Evolutionary conservation across 2,888 invertebrate species (phyloP), one percentile per base, ranked within the genome.

Genomic region (Gastrophysa polygoni): DNA sequence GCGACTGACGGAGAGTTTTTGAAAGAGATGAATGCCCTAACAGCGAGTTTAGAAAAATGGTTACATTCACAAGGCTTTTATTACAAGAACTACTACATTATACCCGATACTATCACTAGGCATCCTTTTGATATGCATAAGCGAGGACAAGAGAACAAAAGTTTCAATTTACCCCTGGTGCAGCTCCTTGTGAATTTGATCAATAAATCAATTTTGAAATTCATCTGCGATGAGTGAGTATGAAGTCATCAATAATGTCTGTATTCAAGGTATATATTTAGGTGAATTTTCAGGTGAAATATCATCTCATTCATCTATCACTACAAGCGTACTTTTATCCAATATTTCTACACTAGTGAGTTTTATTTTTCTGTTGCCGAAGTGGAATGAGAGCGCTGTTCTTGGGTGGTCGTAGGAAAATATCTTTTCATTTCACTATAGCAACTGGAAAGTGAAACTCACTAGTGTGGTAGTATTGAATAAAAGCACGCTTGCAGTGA

Each of bases 21-120:
- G 4, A 55, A 62, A 5, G 69, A 77, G 43, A 73, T 81, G 74
- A 63, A 70, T 8, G 63, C 65, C 43, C 68, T 77, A 1, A 24
- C 75, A 11, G 59, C 67, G 1, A 72, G 75, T 0, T 71, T 80
- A 0, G 83, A 84, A 68, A 70, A 77, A 38, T 84, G 83, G 82
- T 24, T 84, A 1, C 82, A 64, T 48, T 67, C 70, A 16, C 79
- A 80, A 74, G 75, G 77, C 1, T 79, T 77, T 55, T 74, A 68
- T 49, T 66, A 64, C 20, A 71, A 63, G 6, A 58, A 63, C 3
- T 77, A 68, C 52, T 75, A 71, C 43, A 70, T 61, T 32, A 77
- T 81, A 54, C 81, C 80, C 0, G 71, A 75, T 14, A 73, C 69
- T 10, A 75, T 79, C 24, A 28, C 63, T 2, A 66, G 61, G 43